phyloP scores from a whole-genome alignment of 2,113 vertebrate species.

The Ranitomeya imitator region DNA sequence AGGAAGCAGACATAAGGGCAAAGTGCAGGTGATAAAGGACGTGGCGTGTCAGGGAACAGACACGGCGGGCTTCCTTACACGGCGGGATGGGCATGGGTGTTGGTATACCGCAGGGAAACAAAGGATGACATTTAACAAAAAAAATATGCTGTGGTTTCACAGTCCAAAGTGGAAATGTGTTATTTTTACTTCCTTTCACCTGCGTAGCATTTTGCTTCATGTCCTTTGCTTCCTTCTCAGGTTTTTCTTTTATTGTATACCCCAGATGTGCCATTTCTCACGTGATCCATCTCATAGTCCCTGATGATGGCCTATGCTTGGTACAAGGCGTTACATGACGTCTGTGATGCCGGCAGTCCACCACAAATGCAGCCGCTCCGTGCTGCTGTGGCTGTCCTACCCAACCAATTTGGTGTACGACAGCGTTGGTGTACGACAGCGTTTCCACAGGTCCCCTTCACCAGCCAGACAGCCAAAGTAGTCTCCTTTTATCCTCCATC shows the following conservation, averaged over 20 bases:
- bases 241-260: neutral
- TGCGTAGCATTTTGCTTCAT: neutral
- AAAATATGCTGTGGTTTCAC: neutral
- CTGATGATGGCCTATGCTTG: neutral
- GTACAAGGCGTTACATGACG: neutral
- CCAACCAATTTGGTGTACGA: too few relatives aligned
- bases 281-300: neutral
- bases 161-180: neutral
- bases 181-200: slow-evolving; percentile 4
- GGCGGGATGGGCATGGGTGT: slow-evolving; percentile 5
- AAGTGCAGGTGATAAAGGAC: slow-evolving; percentile 19
- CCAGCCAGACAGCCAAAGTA: too few relatives aligned
- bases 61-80: slow-evolving; percentile 37
- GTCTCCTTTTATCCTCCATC: too few relatives aligned
- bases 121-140: slow-evolving; percentile 44
- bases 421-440: too few relatives aligned
- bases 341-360: neutral
- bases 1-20: slow-evolving; percentile 29
- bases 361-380: too few relatives aligned
- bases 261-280: neutral
- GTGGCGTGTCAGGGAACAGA: slow-evolving; percentile 33
- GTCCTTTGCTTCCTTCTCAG: neutral
- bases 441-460: too few relatives aligned
- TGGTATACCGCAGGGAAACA: neutral
- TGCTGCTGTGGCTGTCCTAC: too few relatives aligned